Evolutionary conservation across 2,113 vertebrate species (phyloP), one percentile per base, ranked within the genome.

Genomic region (Brachypodius melanocephalos): DNA sequence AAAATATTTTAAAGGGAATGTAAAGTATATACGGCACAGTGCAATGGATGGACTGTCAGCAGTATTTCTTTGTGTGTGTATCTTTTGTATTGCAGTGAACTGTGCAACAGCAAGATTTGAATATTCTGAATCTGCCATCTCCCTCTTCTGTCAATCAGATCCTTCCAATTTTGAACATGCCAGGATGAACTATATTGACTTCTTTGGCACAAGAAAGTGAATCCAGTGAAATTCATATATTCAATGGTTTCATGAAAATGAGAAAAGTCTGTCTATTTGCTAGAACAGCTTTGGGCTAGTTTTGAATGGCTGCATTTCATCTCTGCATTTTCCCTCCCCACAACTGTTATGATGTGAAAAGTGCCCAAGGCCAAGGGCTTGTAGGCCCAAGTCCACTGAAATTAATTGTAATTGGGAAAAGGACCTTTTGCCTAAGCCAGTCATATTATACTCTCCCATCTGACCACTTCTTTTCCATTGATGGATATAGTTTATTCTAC

Each of bases 211-310:
- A 94, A 96, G 90, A 96, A 97, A 93, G 94, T 90, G 91, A 96
- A 96, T 94, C 92, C 88, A 95, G 92, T 90, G 90, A 96, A 97
- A 96, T 96, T 95, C 93, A 96, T 96, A 94, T 96, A 97, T 97
- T 96, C 94, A 93, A 94, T 95, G 94, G 88, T 95, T 96, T 97
- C 94, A 95, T 78, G 93, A 97, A 97, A 97, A 97, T 97, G 96
- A 96, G 95, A 97, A 93, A 96, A 95, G 72, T 96, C 96, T 96
- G 95, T 94, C 92, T 97, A 95, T 96, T 96, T 96, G 88, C 94
- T 96, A 86, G 95, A 97, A 97, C 95, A 97, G 93, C 96, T 97
- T 96, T 97, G 95, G 95, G 96, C 95, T 96, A 96, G 92, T 95
- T 96, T 97, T 95, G 93, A 96, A 96, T 95, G 85, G 93, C 93